These are phyloP conservation scores for Caenorhabditis inopinata DNA, from an alignment of 1,140 invertebrate genomes.

Conservation along the genomic window DNA sequence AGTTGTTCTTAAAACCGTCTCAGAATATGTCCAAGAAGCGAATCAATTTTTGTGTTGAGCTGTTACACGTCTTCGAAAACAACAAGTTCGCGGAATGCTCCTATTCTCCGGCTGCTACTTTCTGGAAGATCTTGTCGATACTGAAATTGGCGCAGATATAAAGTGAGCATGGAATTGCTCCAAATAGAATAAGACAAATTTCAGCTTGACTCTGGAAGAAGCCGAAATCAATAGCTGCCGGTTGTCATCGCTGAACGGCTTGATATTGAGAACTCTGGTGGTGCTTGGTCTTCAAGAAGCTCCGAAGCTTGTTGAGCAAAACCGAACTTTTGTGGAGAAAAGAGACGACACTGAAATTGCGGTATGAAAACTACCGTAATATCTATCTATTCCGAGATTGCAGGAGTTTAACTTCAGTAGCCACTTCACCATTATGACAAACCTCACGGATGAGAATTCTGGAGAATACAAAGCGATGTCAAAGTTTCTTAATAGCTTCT, in stretches of 20 bases:
- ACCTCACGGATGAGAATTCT: neutral
- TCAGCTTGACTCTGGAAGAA: neutral
- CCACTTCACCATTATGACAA: conserved; percentile 4
- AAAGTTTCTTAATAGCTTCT: neutral
- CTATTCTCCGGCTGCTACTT: neutral
- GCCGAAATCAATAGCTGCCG: neutral
- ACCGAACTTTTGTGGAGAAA: neutral
- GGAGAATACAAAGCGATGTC: neutral
- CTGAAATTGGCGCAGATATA: neutral
- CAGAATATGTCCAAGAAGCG: too few species aligned
- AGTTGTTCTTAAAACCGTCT: too few species aligned
- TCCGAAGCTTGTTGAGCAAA: neutral
- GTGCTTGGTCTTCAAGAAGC: neutral
- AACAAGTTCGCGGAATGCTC: neutral
- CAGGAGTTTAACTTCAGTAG: neutral
- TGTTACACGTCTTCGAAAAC: neutral
- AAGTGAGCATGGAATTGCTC: neutral
- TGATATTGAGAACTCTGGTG: neutral
- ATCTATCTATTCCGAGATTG: neutral
- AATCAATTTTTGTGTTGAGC: neutral
- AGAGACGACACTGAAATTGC: neutral
- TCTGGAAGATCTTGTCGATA: neutral
- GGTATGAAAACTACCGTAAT: neutral
- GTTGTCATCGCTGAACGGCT: neutral
- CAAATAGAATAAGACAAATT: too few species aligned